Evolutionary conservation across 2,888 invertebrate species (phyloP).

Genomic region (Chrysotoxum bicinctum): DNA sequence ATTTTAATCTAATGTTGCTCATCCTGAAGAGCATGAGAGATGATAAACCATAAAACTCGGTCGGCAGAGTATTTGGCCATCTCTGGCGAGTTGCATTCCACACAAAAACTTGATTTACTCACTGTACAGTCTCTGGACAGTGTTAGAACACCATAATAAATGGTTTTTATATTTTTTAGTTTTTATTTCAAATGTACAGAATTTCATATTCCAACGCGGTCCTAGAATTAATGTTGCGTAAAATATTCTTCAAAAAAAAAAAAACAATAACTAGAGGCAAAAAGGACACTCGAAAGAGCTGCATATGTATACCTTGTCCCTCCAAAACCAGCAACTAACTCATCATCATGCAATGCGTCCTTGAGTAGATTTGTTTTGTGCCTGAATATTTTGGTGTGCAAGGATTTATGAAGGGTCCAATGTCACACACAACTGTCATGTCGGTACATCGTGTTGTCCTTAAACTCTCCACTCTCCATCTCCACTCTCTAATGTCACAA

Average conservation of each 20-base stretch:
- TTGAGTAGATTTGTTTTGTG: slow-evolving; percentile 45
- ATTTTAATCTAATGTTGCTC: slow-evolving; percentile 30
- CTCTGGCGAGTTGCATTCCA: slow-evolving; percentile 37
- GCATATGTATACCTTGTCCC: not conserved
- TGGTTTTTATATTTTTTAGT: slow-evolving; percentile 59
- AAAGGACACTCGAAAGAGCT: not conserved
- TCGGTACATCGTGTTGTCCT: slow-evolving; percentile 41
- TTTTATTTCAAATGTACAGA: not conserved
- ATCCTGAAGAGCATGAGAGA: not conserved
- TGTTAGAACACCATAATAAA: slow-evolving; percentile 66
- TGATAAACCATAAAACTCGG: slow-evolving; percentile 34
- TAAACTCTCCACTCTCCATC: not conserved
- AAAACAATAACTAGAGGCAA: not conserved
- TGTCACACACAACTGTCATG: slow-evolving; percentile 69
- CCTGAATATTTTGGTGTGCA: slow-evolving; percentile 47
- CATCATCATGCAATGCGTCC: slow-evolving; percentile 34
- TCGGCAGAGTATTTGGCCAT: not conserved
- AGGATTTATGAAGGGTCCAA: slow-evolving; percentile 67
- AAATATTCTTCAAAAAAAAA: slow-evolving; percentile 28
- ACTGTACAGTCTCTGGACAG: slow-evolving; percentile 31
- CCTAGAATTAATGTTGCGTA: slow-evolving; percentile 55
- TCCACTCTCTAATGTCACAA: not conserved
- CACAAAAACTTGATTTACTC: slow-evolving; percentile 61
- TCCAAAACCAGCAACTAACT: not conserved
- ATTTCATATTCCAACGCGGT: slow-evolving; percentile 53